phyloP scores from a whole-genome alignment of 2,797 vertebrate species.

The Sternotherus odoratus region DNA sequence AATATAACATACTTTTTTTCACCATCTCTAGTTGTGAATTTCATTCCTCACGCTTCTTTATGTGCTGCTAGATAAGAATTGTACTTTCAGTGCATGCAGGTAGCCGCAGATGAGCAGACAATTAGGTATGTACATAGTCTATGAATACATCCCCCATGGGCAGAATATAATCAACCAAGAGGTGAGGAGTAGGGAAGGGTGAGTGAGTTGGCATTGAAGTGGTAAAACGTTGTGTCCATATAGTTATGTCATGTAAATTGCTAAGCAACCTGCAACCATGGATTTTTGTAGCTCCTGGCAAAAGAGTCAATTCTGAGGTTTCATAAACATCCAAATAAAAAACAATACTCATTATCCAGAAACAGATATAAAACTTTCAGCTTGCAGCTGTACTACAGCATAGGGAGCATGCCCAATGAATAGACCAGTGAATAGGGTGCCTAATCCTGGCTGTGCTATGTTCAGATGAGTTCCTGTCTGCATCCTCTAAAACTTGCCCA shows the following conservation, averaged over 20 bases:
- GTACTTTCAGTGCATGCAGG: neutral
- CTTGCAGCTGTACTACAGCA: neutral
- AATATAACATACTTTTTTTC: neutral
- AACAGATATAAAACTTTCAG: accelerated
- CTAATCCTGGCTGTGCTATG: conserved; percentile 20
- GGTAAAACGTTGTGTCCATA: accelerated
- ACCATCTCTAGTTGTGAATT: neutral
- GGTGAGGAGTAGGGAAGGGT: accelerated
- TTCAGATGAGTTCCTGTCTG: too few species aligned
- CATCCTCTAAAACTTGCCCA: too few species aligned
- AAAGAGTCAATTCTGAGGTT: neutral
- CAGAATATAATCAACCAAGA: accelerated
- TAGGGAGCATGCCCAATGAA: neutral
- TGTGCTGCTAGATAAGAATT: neutral
- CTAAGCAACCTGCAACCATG: accelerated
- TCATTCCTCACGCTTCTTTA: neutral
- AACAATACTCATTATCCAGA: neutral
- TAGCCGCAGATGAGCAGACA: neutral
- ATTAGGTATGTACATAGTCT: neutral
- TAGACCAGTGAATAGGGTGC: accelerated
- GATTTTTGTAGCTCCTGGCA: neutral
- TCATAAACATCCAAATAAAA: accelerated
- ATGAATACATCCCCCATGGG: neutral
- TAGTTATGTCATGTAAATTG: accelerated
- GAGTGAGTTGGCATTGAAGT: neutral